Percentiles rank a stretch among this genome's conserved stretches.
Evolutionary conservation across 2,888 invertebrate species (phyloP).

Genomic region (Gryllus longicercus): DNA sequence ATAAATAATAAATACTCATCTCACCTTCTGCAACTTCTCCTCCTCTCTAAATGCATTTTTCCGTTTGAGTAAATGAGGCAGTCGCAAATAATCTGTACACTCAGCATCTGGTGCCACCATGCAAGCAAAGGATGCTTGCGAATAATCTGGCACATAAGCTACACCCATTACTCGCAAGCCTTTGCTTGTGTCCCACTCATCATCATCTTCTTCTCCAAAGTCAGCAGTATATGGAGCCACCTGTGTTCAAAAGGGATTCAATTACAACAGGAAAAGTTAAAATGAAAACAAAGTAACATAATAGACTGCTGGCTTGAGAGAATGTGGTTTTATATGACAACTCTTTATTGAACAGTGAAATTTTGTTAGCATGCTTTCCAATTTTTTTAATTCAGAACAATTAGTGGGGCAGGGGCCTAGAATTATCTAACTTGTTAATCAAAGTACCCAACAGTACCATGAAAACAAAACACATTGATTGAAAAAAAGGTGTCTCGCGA

Average conservation of each 20-base stretch:
- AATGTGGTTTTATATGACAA: too few species aligned
- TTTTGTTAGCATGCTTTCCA: too few species aligned
- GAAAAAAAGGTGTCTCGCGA: too few species aligned
- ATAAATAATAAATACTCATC: not conserved
- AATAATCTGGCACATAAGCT: constrained; percentile 80
- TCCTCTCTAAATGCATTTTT: constrained; percentile 68
- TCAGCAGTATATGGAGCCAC: constrained; percentile 77
- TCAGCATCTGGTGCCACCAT: constrained; percentile 86
- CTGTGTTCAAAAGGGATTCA: constrained; percentile 38
- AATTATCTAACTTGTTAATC: too few species aligned
- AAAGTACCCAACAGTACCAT: too few species aligned
- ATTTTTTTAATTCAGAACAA: too few species aligned
- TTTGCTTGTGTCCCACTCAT: constrained; percentile 82
- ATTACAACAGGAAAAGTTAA: too few species aligned
- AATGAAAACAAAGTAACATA: too few species aligned
- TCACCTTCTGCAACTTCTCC: constrained; percentile 62
- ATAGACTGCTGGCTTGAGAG: too few species aligned
- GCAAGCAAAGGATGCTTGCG: constrained; percentile 83
- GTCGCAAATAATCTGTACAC: constrained; percentile 82
- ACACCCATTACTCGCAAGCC: constrained; percentile 85
- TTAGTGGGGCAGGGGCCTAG: too few species aligned
- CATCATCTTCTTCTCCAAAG: constrained; percentile 79
- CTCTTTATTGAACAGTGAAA: too few species aligned
- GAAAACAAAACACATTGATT: too few species aligned
- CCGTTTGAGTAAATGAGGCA: constrained; percentile 81